Evolutionary conservation across 2,113 vertebrate genomes (phyloP).

Genomic region (Xiphophorus hellerii): DNA sequence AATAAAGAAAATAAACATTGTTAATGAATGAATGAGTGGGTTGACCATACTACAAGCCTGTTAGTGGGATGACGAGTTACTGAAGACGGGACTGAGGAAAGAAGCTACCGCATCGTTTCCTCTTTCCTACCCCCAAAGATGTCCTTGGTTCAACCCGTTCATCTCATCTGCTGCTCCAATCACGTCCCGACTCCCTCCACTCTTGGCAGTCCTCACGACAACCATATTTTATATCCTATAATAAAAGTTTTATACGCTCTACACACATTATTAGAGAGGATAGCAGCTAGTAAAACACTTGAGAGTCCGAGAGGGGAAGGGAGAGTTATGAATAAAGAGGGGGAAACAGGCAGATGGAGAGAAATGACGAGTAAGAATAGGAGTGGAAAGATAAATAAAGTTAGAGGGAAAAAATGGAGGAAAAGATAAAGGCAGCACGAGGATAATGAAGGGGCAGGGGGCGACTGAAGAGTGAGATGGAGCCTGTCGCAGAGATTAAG

Average conservation of each 20-base stretch:
- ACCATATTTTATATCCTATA: conserved; percentile 76
- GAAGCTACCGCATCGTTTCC: conserved; percentile 10
- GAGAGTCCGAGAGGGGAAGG: conserved; percentile 54
- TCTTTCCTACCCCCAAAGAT: conserved; percentile 52
- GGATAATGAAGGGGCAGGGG: conserved; percentile 30
- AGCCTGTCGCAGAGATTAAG: conserved; percentile 12
- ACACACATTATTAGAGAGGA: conserved; percentile 80
- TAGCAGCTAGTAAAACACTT: conserved; percentile 79
- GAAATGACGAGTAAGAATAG: background rate
- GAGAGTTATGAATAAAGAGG: conserved; percentile 63
- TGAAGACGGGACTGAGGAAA: background rate
- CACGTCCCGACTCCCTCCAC: conserved; percentile 46
- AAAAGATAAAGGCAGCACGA: conserved; percentile 23
- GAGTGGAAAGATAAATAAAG: conserved; percentile 12
- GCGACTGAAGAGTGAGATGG: conserved; percentile 15
- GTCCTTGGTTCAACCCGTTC: conserved; percentile 62
- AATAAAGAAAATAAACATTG: conserved; percentile 28
- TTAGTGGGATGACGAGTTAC: conserved; percentile 35
- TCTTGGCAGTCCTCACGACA: conserved; percentile 68
- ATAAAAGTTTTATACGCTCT: conserved; percentile 80
- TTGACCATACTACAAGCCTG: conserved; percentile 37
- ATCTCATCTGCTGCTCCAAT: conserved; percentile 71
- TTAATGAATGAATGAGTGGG: conserved; percentile 37
- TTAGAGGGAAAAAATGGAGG: background rate
- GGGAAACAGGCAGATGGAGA: conserved; percentile 20